Conservation (phyloP, 1,140 invertebrate genomes). For the Phymorhynchus buccinoides region DNA sequence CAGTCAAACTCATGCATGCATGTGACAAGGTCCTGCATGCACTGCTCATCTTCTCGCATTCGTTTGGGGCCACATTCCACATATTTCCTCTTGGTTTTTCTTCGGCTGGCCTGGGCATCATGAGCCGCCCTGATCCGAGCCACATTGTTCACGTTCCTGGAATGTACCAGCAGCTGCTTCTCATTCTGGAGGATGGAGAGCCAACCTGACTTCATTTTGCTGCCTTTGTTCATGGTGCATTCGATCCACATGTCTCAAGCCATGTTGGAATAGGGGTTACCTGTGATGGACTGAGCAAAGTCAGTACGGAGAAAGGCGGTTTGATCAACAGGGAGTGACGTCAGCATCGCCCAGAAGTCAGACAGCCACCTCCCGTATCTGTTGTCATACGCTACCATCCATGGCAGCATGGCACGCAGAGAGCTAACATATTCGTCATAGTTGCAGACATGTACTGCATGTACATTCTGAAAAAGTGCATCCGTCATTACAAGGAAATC, state of each 20-base stretch:
- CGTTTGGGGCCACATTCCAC: not conserved
- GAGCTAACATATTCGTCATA: too few species aligned
- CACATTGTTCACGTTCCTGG: not conserved
- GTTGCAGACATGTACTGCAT: too few species aligned
- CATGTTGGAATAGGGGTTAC: constrained; percentile 17
- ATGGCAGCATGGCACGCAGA: too few species aligned
- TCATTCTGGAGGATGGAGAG: constrained; percentile 19
- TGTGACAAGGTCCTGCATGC: not conserved
- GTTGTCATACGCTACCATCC: too few species aligned
- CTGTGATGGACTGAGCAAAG: too few species aligned
- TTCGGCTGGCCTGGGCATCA: not conserved
- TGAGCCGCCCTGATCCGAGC: not conserved
- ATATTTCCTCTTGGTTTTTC: not conserved
- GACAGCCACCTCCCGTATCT: too few species aligned
- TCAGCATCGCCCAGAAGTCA: too few species aligned
- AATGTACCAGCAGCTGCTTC: not conserved
- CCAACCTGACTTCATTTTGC: constrained; percentile 25
- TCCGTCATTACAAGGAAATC: too few species aligned
- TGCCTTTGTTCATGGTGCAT: constrained; percentile 20
- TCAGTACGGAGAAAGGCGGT: too few species aligned
- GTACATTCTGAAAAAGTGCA: too few species aligned
- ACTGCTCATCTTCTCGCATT: not conserved
- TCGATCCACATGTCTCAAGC: constrained; percentile 21
- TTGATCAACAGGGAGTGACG: too few species aligned
- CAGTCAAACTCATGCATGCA: not conserved